Conservation (phyloP, 2,888 invertebrate genomes). For the Synanthedon formicaeformis region DNA sequence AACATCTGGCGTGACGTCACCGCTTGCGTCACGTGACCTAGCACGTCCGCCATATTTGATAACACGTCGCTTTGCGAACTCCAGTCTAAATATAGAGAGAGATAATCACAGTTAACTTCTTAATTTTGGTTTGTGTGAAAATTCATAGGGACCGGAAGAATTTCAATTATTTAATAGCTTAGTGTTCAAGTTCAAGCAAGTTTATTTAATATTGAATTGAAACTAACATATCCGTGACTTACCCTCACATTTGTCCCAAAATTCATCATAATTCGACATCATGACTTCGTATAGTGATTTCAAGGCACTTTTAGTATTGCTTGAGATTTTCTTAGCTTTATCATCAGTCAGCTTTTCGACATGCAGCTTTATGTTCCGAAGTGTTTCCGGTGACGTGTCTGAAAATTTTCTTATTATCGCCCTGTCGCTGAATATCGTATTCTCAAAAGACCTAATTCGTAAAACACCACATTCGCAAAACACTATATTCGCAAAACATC, state of each 20-base stretch:
- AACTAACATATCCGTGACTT: neutral
- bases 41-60: slow-evolving; percentile 10
- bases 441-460: no score
- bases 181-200: no score
- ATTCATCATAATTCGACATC: slow-evolving; percentile 12
- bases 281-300: slow-evolving; percentile 10
- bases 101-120: no score
- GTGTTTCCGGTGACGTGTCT: neutral
- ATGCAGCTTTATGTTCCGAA: neutral
- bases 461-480: no score
- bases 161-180: no score
- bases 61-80: slow-evolving; percentile 7
- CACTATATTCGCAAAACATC: no score
- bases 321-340: neutral
- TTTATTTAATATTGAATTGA: no score
- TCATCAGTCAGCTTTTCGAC: neutral
- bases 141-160: no score
- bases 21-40: slow-evolving; percentile 7
- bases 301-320: slow-evolving; percentile 3
- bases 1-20: slow-evolving; percentile 11
- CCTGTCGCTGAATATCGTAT: no score
- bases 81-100: neutral
- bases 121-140: no score
- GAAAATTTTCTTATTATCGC: no score
- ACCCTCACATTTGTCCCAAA: slow-evolving; percentile 9